These are phyloP conservation scores for Drosophila nebulosa DNA, from an alignment of 1,140 invertebrate genomes.

Conservation along the genomic window DNA sequence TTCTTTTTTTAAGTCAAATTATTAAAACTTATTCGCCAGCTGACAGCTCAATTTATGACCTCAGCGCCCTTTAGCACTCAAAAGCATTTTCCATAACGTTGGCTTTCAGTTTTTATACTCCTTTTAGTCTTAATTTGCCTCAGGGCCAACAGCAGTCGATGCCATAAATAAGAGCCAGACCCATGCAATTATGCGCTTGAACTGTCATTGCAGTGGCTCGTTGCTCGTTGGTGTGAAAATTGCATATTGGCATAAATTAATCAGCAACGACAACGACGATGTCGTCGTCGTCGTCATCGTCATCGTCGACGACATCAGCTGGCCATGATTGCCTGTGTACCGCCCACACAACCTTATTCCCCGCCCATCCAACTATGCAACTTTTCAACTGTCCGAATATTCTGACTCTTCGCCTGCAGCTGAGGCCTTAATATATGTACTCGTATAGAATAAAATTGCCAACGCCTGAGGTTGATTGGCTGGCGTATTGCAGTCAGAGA, in stretches of 20 bases:
- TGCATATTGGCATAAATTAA: constrained; percentile 78
- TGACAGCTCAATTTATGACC: constrained; percentile 73
- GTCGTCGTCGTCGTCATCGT: neutral
- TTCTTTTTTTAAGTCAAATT: constrained; percentile 59
- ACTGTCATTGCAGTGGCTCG: constrained; percentile 61
- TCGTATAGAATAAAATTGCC: constrained; percentile 14
- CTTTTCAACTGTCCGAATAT: neutral
- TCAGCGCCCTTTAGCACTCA: constrained; percentile 22
- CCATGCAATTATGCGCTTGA: constrained; percentile 73
- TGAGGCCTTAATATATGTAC: constrained; percentile 27
- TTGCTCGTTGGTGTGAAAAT: constrained; percentile 74
- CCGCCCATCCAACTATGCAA: neutral
- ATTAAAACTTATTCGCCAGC: constrained; percentile 69
- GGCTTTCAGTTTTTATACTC: constrained; percentile 12
- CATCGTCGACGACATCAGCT: constrained; percentile 47
- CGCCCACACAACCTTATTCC: constrained; percentile 1
- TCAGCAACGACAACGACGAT: constrained; percentile 46
- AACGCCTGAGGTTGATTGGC: constrained; percentile 5
- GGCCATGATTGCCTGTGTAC: constrained; percentile 46
- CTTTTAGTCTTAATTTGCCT: constrained; percentile 32
- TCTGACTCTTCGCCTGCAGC: neutral
- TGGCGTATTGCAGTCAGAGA: constrained; percentile 1
- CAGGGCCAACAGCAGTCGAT: constrained; percentile 19
- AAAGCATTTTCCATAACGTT: constrained; percentile 50
- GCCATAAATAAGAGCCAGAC: constrained; percentile 62